A percentile compares a stretch with the other conserved stretches of the same genome.
phyloP scores from a whole-genome alignment of 2,113 vertebrate genomes.

The Ciconia stormi region DNA sequence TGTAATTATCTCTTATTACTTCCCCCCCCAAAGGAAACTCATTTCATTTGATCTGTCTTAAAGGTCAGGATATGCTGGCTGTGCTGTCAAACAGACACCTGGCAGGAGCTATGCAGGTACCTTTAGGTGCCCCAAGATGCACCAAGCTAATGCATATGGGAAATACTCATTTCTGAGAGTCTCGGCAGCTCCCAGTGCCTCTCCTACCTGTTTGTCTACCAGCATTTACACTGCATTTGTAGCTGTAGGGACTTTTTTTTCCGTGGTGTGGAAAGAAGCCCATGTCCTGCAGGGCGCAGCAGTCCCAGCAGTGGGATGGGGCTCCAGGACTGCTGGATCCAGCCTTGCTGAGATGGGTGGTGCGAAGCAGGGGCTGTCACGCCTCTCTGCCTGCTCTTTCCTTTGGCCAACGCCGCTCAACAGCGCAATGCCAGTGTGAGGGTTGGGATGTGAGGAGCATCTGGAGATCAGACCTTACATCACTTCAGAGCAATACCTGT shows the following conservation, averaged over 20 bases:
- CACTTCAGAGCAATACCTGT: neutral
- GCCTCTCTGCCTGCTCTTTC: neutral
- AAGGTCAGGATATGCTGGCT: neutral
- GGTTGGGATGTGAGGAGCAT: neutral
- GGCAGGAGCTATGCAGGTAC: neutral
- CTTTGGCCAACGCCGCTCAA: neutral
- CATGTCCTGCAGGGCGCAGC: neutral
- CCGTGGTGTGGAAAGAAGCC: neutral
- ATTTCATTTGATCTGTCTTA: neutral
- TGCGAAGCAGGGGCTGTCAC: rapidly evolving
- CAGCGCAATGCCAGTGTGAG: neutral
- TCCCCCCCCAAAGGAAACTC: neutral
- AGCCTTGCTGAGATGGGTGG: neutral
- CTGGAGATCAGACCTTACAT: neutral
- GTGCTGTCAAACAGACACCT: neutral
- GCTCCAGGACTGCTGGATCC: neutral
- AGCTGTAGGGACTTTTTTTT: neutral
- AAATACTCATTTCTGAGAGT: neutral
- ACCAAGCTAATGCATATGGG: neutral
- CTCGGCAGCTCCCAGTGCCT: neutral
- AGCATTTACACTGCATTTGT: neutral
- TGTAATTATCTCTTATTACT: neutral
- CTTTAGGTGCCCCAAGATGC: neutral
- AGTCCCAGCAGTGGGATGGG: neutral
- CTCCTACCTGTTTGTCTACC: neutral